Percentiles rank a stretch among this genome's conserved stretches.
phyloP scores from a whole-genome alignment of 2,797 vertebrate species.

The Aphelocoma californica region DNA sequence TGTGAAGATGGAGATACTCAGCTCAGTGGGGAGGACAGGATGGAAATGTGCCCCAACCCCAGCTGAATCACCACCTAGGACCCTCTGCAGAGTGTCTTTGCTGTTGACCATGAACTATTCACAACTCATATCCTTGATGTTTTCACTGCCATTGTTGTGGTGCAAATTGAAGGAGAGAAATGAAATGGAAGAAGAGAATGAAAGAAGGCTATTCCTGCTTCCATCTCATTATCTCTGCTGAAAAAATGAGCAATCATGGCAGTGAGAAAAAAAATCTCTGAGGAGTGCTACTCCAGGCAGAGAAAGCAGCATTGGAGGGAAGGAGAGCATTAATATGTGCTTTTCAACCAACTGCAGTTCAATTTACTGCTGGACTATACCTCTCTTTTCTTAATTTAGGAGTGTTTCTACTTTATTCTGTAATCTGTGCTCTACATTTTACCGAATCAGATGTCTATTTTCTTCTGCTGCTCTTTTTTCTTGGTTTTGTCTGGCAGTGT shows the following conservation, averaged over 20 bases:
- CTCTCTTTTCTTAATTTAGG: constrained; percentile 13
- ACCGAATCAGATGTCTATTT: background rate
- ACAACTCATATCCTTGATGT: background rate
- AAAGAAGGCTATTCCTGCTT: background rate
- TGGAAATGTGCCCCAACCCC: background rate
- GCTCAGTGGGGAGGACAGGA: background rate
- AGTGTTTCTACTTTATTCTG: background rate
- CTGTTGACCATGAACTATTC: background rate
- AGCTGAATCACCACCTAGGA: background rate
- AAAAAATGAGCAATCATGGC: constrained; percentile 19
- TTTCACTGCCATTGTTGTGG: background rate
- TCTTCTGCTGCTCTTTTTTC: background rate
- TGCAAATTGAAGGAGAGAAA: constrained; percentile 16
- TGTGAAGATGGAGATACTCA: background rate
- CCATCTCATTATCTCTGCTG: background rate
- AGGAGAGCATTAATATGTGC: background rate
- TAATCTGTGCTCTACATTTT: background rate
- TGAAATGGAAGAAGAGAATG: constrained; percentile 9
- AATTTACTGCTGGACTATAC: constrained; percentile 5
- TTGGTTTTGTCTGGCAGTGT: background rate
- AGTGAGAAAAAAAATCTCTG: constrained; percentile 24
- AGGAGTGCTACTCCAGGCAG: constrained; percentile 17
- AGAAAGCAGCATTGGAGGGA: background rate
- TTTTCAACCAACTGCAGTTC: constrained; percentile 11
- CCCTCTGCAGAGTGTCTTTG: background rate